Conservation (phyloP, 2,113 vertebrate genomes). For the Brienomyrus longianalis region DNA sequence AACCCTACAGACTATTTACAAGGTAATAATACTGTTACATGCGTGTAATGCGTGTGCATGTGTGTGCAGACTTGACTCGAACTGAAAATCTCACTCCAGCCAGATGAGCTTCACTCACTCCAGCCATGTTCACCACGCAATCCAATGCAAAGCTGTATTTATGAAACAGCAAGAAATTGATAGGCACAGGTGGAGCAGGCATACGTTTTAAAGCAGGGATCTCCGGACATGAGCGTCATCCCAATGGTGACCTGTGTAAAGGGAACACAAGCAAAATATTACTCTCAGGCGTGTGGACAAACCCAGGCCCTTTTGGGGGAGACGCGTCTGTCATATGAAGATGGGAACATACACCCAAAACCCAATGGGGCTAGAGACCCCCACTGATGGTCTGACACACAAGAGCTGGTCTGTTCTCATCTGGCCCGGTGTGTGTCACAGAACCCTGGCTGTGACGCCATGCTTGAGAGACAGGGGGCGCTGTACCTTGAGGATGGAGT, state of each 20-base stretch:
- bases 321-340: neutral
- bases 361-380: neutral
- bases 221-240: conserved; percentile 92
- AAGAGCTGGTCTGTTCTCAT: neutral
- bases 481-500: conserved; percentile 94
- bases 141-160: neutral
- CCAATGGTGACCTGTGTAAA: conserved; percentile 80
- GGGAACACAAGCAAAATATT: neutral
- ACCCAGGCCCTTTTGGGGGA: neutral
- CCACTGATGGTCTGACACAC: neutral
- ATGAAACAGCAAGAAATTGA: neutral
- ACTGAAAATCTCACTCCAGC: neutral
- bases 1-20: neutral
- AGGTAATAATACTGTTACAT: neutral
- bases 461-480: neutral
- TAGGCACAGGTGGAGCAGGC: conserved; percentile 38
- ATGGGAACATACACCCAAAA: neutral
- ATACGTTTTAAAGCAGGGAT: conserved; percentile 98
- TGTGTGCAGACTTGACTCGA: too few species aligned
- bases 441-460: neutral
- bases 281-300: neutral
- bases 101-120: neutral
- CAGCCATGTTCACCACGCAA: neutral
- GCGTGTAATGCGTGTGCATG: neutral
- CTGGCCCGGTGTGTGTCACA: neutral